Base-by-base conservation (phyloP, 1,140 invertebrate species). In the Samia ricini region DNA sequence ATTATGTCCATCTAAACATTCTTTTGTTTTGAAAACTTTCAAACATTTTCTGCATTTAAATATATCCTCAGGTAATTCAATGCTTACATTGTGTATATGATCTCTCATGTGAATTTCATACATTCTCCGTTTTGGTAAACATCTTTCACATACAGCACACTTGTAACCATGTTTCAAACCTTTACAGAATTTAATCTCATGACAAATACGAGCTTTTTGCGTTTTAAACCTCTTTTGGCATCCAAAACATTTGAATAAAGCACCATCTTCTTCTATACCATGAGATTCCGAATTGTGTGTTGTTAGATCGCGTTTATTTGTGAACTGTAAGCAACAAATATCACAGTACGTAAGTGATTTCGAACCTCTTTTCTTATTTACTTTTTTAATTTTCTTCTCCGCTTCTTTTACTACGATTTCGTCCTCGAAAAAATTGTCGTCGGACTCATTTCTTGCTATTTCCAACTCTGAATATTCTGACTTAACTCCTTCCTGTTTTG, bases 111-210 rank as follows among this genome's bases (percentile, higher is more conserved):
- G 86, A 1, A 61, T 56, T 51, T 87, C 83, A 65, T 81, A 87
- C 23, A 71, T 68, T 15, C 77, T 76, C 0, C 86, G 56, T n/a
- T 68, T 79, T 0, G 83, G 84, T 2, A 89, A 57, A 62, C 60
- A 85, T 51, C 79, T 70, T 3, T 71, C 29, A 63, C 86, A 89
- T 18, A 74, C 33, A 23, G 4, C 55, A 65, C 86, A 89, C 60
- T 85, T 81, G 60, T 86, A 89, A 0, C 86, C 86, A 66, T 85
- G 69, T 71, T 82, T 82, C 7, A 89, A 69, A 3, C 70, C 74
- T 74, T 87, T 87, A 70, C 86, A 89, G 36, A 78, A 83, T 4
- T 82, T 72, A 4, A 65, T 64, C 61, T 89, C 86, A 23, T 89
- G 86, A 5, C 81, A 72, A 0, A 80, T 57, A 0, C 84, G 58